A percentile compares a stretch with the other conserved stretches of the same genome.
Conservation (phyloP, 1,140 invertebrate genomes). For the Ladona fulva region DNA sequence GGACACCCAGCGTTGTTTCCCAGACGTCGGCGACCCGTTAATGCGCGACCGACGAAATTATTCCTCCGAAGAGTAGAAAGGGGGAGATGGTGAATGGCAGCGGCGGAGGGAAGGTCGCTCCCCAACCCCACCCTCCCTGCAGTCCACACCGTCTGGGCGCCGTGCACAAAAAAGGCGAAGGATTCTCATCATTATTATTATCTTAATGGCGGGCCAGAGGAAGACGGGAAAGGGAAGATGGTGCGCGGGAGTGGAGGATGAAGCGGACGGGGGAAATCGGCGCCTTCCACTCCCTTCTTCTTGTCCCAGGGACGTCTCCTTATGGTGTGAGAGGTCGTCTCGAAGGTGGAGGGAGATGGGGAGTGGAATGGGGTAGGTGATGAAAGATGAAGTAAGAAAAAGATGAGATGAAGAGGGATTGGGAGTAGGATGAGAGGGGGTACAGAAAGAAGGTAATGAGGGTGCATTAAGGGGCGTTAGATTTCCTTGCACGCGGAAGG, state of each 20-base stretch:
- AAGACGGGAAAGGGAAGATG: background rate
- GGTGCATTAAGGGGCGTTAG: background rate
- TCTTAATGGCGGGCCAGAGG: constrained; percentile 1
- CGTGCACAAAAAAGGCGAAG: constrained; percentile 1
- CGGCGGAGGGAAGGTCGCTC: background rate
- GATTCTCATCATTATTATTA: constrained; percentile 4
- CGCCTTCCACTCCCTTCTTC: background rate
- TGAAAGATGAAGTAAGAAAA: background rate
- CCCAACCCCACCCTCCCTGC: background rate
- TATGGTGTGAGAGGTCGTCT: background rate
- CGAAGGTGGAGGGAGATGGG: background rate
- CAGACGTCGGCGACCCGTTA: constrained; percentile 5
- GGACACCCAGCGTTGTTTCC: constrained; percentile 1
- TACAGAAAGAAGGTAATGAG: background rate
- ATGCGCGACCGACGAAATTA: constrained; percentile 1
- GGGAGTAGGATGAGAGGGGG: background rate
- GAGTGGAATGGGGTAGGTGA: background rate
- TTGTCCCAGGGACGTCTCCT: background rate
- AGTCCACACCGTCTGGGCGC: constrained; percentile 4
- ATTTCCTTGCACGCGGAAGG: background rate
- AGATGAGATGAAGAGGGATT: background rate
- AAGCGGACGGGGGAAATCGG: background rate
- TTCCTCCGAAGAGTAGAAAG: background rate
- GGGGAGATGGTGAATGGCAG: background rate
- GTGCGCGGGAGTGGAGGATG: background rate